Conservation (phyloP, 1,140 invertebrate species). For the Drosophila lini region DNA sequence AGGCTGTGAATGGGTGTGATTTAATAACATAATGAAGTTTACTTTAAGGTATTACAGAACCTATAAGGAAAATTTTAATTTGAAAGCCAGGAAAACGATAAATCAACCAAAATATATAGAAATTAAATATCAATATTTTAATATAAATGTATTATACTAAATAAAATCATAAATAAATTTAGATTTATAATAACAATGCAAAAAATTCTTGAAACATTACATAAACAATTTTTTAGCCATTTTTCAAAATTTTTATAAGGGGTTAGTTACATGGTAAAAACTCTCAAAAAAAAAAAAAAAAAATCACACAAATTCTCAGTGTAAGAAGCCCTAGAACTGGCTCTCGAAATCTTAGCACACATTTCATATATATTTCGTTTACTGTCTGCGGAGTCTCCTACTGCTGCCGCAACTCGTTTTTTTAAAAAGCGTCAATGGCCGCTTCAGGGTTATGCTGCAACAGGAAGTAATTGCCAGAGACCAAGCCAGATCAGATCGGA, state of each 20-base stretch:
- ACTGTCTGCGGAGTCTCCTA: not conserved
- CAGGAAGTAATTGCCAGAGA: slow-evolving; percentile 67
- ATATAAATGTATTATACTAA: too few species aligned
- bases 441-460: slow-evolving; percentile 69
- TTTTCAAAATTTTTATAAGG: too few species aligned
- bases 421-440: slow-evolving; percentile 44
- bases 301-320: not conserved
- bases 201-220: too few species aligned
- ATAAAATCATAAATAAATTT: too few species aligned
- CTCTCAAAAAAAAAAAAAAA: too few species aligned
- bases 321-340: slow-evolving; percentile 26
- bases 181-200: too few species aligned
- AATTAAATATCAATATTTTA: too few species aligned
- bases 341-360: slow-evolving; percentile 13
- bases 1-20: not conserved
- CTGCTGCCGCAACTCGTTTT: slow-evolving; percentile 17
- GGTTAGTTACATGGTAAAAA: too few species aligned
- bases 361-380: slow-evolving; percentile 5
- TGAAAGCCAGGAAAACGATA: not conserved
- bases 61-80: not conserved
- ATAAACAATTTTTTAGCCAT: too few species aligned
- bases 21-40: not conserved
- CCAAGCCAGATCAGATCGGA: slow-evolving; percentile 3
- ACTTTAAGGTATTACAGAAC: not conserved
- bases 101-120: too few species aligned